Evolutionary conservation across 2,113 vertebrate genomes (phyloP), one percentile per base, ranked within the genome.

Genomic region (Neopipo cinnamomea): DNA sequence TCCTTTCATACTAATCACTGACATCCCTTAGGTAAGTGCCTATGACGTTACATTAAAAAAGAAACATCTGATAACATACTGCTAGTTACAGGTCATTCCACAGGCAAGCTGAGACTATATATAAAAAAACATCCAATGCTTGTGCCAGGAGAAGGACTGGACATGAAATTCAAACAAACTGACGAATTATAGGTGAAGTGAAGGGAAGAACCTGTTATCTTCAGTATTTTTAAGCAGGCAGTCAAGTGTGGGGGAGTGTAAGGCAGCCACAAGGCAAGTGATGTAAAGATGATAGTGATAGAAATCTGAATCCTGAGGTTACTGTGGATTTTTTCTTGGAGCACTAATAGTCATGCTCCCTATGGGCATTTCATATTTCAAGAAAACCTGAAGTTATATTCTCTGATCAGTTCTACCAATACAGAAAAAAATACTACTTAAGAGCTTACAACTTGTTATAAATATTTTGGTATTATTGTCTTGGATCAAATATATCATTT

Each of bases 211-310:
- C 3, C 3, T 50, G 9, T 49, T 61, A 44, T 44, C 14, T 80
- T 68, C 56, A 70, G 25, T 49, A 14, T 55, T 62, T 84, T 85
- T 50, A 85, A 62, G 67, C 4, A 59, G 17, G n/a, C 14, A 50
- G 11, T 37, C 5, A 70, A 55, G 25, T 53, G 17, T 37, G 7
- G 27, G 5, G 22, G 27, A 63, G 23, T 47, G 9, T n/a, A n/a
- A 73, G 35, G n/a, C 24, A 56, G 30, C 5, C 22, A 31, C 20
- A 37, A 85, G 35, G 14, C 12, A 70, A 25, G 44, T 4, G 2
- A 28, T 0, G 0, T 6, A 52, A n/a, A 55, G 20, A 30, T 31
- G 23, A 11, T 49, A 39, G 5, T 23, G 28, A 31, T 3, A 70
- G 25, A 72, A 63, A 49, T 47, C 33, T 63, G 35, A 88, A 67